These are phyloP conservation scores for Perodicticus potto DNA, from an alignment of 2,797 vertebrate genomes.

Conservation along the genomic window DNA sequence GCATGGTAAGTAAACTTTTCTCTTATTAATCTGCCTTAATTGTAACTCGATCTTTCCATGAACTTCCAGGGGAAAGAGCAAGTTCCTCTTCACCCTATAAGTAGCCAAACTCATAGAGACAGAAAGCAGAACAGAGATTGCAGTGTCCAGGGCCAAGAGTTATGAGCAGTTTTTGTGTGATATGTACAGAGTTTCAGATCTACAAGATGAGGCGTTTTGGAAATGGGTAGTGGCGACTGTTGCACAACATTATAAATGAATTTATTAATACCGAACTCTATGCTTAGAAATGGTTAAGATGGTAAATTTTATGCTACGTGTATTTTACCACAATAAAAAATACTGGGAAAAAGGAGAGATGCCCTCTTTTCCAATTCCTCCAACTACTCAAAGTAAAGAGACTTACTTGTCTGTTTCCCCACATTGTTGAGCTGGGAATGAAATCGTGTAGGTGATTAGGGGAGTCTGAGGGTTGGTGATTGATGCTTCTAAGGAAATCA, in stretches of 20 bases:
- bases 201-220: neutral
- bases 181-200: neutral
- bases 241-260: neutral
- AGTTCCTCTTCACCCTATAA: neutral
- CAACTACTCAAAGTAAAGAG: neutral
- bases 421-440: neutral
- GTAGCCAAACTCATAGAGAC: neutral
- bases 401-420: neutral
- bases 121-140: neutral
- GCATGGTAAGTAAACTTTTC: too few species aligned
- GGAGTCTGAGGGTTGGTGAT: neutral
- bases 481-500: slow-evolving; percentile 41
- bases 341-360: neutral
- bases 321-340: neutral
- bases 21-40: too few species aligned
- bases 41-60: too few species aligned
- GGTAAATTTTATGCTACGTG: neutral
- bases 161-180: neutral
- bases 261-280: neutral
- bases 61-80: too few species aligned
- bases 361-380: neutral
- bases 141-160: too few species aligned
- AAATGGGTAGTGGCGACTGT: neutral
- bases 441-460: neutral
- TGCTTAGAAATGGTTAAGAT: neutral